Conservation (phyloP, 2,113 vertebrate species). For the Syrmaticus mikado region DNA sequence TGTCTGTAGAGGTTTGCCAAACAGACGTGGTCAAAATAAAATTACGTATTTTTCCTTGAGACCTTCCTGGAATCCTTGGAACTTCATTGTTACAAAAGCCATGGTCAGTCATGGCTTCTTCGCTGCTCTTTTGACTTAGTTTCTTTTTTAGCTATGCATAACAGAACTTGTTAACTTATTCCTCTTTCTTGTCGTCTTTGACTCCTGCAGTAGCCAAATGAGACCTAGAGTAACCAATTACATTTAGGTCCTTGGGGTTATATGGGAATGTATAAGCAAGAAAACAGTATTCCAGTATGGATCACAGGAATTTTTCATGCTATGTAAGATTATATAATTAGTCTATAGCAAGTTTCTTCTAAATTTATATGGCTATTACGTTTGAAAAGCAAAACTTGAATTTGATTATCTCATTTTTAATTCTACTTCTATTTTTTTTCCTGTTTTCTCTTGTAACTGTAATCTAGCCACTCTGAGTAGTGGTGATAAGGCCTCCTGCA, state of each 20-base stretch:
- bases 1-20: slow-evolving; percentile 23
- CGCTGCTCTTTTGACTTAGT: not conserved
- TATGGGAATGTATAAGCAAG: not conserved
- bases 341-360: not conserved
- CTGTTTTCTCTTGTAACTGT: not conserved
- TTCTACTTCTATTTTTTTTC: not conserved
- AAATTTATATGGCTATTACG: not conserved
- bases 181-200: not conserved
- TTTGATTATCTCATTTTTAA: not conserved
- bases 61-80: slow-evolving; percentile 1
- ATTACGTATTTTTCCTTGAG: slow-evolving; percentile 54
- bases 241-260: not conserved
- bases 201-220: not conserved
- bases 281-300: not conserved
- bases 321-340: not conserved
- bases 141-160: not conserved
- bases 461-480: not conserved
- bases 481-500: not conserved
- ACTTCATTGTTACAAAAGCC: not conserved
- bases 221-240: not conserved
- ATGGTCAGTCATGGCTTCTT: not conserved
- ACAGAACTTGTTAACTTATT: not conserved
- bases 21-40: slow-evolving; percentile 35
- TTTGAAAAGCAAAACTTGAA: not conserved
- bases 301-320: not conserved